Base-by-base conservation (phyloP, 2,113 vertebrate genomes). In the Oncorhynchus keta region DNA sequence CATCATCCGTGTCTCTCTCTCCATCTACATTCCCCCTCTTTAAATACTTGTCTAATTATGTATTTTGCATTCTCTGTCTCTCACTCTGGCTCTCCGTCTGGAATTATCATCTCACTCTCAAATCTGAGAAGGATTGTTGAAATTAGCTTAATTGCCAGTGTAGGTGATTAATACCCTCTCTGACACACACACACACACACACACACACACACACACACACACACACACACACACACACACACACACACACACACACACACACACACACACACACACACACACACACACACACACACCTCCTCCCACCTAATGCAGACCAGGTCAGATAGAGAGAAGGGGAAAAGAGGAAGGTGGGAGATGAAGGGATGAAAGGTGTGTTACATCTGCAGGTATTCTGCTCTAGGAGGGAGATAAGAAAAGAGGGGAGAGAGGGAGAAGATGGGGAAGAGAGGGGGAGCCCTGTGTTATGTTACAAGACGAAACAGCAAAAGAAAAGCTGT, bases 81-180 rank as follows among this genome's bases (percentile, higher is more conserved):
- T n/a, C 26, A n/a, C 49, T 3, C 24, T 30, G 68, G 79, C 79
- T 82, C 24, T 30, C 68, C 80, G 77, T 81, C 62, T 30, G n/a
- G 81, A 85, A 86, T 88, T 81, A 77, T 20, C 0, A 39, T 75
- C 49, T 77, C 35, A 16, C 30, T 59, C 70, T 35, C 69, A 69
- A 4, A 16, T 55, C 9, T 32, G 18, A 59, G 70, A 70, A 57
- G 72, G 79, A 78, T 72, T 77, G 71, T n/a, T 66, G 51, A 76
- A 76, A 75, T 79, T 3, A 79, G 62, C 68, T 3, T 78, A 81
- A 83, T 83, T 57, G 76, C 49, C 74, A 73, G 70, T 83, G 62
- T 32, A 70, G 20, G 8, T 24, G 39, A 70, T 49, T 20, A 26
- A 12, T 48, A 22, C 28, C 67, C 16, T 11, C 39, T 45, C 22